Evolutionary conservation across 2,888 invertebrate genomes (phyloP).

Genomic region (Camponotus fellah): DNA sequence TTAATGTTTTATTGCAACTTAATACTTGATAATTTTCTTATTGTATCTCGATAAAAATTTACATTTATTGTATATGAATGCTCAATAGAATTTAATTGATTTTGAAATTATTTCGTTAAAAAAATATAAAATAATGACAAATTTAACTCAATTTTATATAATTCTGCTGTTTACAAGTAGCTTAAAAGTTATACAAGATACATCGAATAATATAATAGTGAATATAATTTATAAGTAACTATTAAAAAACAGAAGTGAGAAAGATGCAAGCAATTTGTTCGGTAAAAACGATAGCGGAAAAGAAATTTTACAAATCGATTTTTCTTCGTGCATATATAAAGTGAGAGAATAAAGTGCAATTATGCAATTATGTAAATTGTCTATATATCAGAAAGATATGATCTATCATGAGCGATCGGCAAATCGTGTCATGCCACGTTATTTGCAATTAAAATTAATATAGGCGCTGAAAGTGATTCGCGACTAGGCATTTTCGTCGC

Average conservation of each 20-base stretch:
- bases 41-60: not conserved
- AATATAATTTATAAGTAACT: slow-evolving; percentile 7
- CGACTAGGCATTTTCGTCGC: slow-evolving; percentile 47
- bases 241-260: slow-evolving; percentile 20
- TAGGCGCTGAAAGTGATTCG: slow-evolving; percentile 29
- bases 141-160: not conserved
- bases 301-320: slow-evolving; percentile 38
- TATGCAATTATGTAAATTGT: slow-evolving; percentile 57
- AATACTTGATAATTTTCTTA: not conserved
- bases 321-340: slow-evolving; percentile 60
- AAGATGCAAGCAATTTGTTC: slow-evolving; percentile 27
- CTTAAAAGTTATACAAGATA: not conserved
- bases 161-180: not conserved
- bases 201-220: not conserved
- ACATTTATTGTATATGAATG: not conserved
- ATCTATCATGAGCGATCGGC: slow-evolving; percentile 67
- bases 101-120: not conserved
- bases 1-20: not conserved
- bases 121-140: not conserved
- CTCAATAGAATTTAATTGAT: not conserved
- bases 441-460: slow-evolving; percentile 9
- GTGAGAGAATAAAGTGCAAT: slow-evolving; percentile 63
- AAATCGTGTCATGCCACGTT: slow-evolving; percentile 28
- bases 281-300: slow-evolving; percentile 41
- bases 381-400: slow-evolving; percentile 61